Evolutionary conservation across 1,140 invertebrate species (phyloP).

Genomic region (Danaus melanippus): DNA sequence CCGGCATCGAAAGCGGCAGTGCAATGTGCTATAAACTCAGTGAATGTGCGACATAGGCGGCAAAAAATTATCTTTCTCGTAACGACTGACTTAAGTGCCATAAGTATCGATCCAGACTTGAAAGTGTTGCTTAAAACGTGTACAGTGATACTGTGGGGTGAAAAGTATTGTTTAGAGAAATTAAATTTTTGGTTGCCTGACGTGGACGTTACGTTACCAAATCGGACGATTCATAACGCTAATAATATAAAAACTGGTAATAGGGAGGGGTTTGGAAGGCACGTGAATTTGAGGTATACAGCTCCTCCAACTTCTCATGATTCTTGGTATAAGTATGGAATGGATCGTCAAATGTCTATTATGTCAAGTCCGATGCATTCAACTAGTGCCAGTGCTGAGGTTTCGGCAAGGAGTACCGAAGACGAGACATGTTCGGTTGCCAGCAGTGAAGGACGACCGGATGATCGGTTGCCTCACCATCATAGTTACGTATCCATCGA

Average conservation of each 20-base stretch:
- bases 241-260: constrained; percentile 61
- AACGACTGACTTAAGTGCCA: constrained; percentile 75
- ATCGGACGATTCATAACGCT: constrained; percentile 70
- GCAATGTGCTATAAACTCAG: constrained; percentile 81
- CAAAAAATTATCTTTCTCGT: constrained; percentile 84
- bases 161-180: constrained; percentile 92
- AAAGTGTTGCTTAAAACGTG: constrained; percentile 87
- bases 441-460: constrained; percentile 59
- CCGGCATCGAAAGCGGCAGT: constrained; percentile 80
- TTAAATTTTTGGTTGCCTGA: constrained; percentile 91
- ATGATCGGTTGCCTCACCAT: constrained; percentile 65
- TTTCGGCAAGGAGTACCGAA: constrained; percentile 67
- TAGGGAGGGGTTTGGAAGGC: constrained; percentile 59
- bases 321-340: constrained; percentile 69
- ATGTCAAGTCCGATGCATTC: constrained; percentile 70
- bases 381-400: constrained; percentile 65
- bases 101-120: constrained; percentile 85
- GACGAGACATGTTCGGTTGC: constrained; percentile 69
- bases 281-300: constrained; percentile 67
- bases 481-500: constrained; percentile 71
- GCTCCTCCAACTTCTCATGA: constrained; percentile 69
- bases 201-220: constrained; percentile 67
- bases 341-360: constrained; percentile 64
- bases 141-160: constrained; percentile 88
- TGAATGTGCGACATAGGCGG: constrained; percentile 78